Evolutionary conservation across 2,888 invertebrate species (phyloP).

Genomic region (Phyllotreta striolata): DNA sequence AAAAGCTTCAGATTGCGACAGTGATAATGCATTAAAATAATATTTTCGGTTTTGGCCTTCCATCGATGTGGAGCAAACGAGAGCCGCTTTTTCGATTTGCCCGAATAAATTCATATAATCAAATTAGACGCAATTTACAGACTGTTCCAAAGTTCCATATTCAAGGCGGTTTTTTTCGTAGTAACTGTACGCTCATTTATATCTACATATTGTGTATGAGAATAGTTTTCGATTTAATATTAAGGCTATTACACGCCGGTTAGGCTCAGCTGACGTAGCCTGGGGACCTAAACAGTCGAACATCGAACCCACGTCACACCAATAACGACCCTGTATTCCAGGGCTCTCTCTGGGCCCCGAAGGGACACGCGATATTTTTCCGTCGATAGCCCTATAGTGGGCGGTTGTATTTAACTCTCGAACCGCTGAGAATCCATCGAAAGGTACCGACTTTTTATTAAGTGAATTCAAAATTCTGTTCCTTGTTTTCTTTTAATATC

Average conservation of each 20-base stretch:
- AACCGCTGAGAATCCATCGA: too few relatives aligned
- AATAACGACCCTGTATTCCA: constrained; percentile 49
- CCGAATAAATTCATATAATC: too few relatives aligned
- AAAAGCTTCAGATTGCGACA: constrained; percentile 31
- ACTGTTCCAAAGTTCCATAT: too few relatives aligned
- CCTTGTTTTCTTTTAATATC: too few relatives aligned
- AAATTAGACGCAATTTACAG: too few relatives aligned
- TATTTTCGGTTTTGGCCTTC: constrained; percentile 28
- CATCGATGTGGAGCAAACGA: constrained; percentile 16
- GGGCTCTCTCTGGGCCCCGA: constrained; percentile 42
- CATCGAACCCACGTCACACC: constrained; percentile 48
- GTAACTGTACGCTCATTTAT: too few relatives aligned
- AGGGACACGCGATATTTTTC: constrained; percentile 45
- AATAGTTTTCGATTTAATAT: constrained; percentile 6
- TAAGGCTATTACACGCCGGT: constrained; percentile 11
- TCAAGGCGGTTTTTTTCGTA: too few relatives aligned
- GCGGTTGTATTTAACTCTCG: constrained; percentile 27
- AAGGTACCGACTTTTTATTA: too few relatives aligned
- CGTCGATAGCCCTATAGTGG: constrained; percentile 46
- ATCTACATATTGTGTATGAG: background rate
- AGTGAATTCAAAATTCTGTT: too few relatives aligned
- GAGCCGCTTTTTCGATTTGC: too few relatives aligned
- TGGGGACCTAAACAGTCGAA: constrained; percentile 42
- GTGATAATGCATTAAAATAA: constrained; percentile 39
- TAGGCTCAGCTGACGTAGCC: constrained; percentile 28